phyloP scores from a whole-genome alignment of 2,888 invertebrate genomes.

The Eristalis intricaria region DNA sequence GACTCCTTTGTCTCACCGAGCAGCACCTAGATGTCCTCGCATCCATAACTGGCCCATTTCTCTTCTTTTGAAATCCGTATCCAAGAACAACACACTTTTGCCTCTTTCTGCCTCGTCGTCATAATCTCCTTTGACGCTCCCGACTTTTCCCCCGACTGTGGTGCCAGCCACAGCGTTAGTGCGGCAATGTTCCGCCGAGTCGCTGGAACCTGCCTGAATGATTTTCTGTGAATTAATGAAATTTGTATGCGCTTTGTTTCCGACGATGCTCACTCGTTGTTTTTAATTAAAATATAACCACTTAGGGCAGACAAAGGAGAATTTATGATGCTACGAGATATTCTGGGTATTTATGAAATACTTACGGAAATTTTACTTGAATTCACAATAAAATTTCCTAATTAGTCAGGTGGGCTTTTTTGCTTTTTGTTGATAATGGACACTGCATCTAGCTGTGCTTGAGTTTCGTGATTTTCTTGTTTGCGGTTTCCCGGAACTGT shows the following conservation, averaged over 20 bases:
- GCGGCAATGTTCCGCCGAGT: neutral
- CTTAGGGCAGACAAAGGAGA: slow-evolving; percentile 62
- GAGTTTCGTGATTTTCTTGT: too few relatives aligned
- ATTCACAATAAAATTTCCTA: slow-evolving; percentile 37
- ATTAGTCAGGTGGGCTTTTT: slow-evolving; percentile 39
- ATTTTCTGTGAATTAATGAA: slow-evolving; percentile 66
- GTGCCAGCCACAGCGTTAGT: neutral
- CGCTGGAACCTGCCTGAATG: slow-evolving; percentile 35
- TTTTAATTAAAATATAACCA: slow-evolving; percentile 70
- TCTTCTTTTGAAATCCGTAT: neutral
- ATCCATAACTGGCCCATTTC: slow-evolving; percentile 17
- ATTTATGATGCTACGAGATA: slow-evolving; percentile 50
- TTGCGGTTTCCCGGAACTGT: too few relatives aligned
- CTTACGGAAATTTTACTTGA: slow-evolving; percentile 16
- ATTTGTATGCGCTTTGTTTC: slow-evolving; percentile 66
- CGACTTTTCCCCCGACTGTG: too few relatives aligned
- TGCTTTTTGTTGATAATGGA: neutral
- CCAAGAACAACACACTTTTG: neutral
- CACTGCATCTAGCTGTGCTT: too few relatives aligned
- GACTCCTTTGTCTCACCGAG: slow-evolving; percentile 18
- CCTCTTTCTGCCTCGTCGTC: neutral
- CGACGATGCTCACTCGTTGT: slow-evolving; percentile 64
- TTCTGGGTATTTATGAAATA: slow-evolving; percentile 27
- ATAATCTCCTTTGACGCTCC: neutral
- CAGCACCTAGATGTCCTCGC: slow-evolving; percentile 27